phyloP scores from a whole-genome alignment of 2,113 vertebrate genomes.

The Crocuta crocuta region DNA sequence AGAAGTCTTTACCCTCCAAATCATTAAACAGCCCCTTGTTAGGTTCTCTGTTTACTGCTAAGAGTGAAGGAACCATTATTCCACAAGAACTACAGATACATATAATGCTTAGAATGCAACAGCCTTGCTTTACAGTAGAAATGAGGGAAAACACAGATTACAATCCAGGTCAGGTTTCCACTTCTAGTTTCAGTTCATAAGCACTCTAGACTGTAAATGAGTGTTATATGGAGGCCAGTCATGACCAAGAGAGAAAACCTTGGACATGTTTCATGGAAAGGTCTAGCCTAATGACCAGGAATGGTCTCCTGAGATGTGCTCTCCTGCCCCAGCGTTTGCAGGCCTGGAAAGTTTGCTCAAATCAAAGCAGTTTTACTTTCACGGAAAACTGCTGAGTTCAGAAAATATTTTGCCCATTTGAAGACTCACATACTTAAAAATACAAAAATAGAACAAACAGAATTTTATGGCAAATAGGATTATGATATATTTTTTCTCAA shows the following conservation, averaged over 20 bases:
- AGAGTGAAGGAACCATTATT: conserved; percentile 22
- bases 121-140: conserved; percentile 22
- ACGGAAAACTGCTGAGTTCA: background rate
- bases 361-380: conserved; percentile 43
- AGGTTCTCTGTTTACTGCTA: background rate
- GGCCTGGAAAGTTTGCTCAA: background rate
- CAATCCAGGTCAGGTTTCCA: background rate
- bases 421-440: conserved; percentile 30
- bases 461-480: background rate
- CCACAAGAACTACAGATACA: background rate
- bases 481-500: background rate
- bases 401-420: conserved; percentile 5
- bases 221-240: background rate
- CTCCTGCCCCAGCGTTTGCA: background rate
- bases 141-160: background rate
- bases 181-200: background rate
- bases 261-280: background rate
- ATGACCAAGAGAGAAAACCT: background rate
- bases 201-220: background rate
- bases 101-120: background rate
- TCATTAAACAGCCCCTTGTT: background rate
- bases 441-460: background rate
- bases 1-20: background rate
- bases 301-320: background rate
- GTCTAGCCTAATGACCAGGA: background rate